Conservation (phyloP, 2,797 vertebrate genomes). For the Monodelphis domestica region DNA sequence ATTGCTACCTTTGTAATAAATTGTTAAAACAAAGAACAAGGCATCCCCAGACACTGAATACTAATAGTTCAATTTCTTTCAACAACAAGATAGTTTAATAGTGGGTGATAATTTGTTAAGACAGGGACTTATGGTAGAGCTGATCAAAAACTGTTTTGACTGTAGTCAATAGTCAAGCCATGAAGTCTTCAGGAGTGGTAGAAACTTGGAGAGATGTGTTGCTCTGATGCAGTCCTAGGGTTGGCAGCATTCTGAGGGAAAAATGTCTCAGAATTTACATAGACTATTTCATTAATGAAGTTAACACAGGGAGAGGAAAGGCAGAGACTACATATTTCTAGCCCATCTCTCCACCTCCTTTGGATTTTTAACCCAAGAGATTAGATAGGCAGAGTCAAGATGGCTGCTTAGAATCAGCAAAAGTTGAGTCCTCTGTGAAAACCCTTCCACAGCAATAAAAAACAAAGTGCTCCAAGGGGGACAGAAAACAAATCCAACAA, state of each 20-base stretch:
- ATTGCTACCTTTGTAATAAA: neutral
- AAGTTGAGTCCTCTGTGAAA: too few species aligned
- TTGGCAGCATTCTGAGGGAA: neutral
- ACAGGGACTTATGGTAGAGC: neutral
- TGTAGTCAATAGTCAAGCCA: neutral
- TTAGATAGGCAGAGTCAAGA: too few species aligned
- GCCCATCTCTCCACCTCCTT: neutral
- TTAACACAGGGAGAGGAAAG: neutral
- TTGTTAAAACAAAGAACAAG: neutral
- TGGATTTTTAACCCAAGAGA: neutral
- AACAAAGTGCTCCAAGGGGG: too few species aligned
- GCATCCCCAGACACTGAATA: neutral
- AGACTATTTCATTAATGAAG: neutral
- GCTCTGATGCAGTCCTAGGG: neutral
- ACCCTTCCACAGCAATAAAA: too few species aligned
- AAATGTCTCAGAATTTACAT: neutral
- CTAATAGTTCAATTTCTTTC: neutral
- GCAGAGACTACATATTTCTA: neutral
- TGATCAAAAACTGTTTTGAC: conserved; percentile 1
- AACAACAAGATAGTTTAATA: neutral
- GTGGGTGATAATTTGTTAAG: neutral
- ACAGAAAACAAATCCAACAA: too few species aligned
- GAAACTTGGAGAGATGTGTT: neutral
- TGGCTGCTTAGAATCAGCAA: too few species aligned
- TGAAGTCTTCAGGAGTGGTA: neutral